Evolutionary conservation across 1,140 invertebrate genomes (phyloP).

Genomic region (Caenorhabditis tropicalis): DNA sequence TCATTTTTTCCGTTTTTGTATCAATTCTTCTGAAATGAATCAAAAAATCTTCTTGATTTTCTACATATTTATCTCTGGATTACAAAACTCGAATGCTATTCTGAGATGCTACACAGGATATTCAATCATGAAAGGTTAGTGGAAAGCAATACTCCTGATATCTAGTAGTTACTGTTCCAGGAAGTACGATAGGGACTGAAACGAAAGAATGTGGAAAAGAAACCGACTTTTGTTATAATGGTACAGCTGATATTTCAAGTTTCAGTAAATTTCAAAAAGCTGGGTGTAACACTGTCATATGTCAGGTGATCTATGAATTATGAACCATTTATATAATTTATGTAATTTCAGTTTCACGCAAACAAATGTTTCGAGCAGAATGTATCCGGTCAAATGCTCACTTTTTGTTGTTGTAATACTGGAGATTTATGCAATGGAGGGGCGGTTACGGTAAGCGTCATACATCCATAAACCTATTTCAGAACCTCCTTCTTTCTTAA

Average conservation of each 20-base stretch:
- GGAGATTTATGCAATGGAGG: constrained; percentile 22
- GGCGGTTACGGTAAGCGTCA: background rate
- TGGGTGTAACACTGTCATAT: constrained; percentile 12
- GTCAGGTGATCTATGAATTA: background rate
- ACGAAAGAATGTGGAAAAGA: constrained; percentile 26
- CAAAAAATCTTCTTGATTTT: background rate
- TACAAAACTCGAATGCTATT: background rate
- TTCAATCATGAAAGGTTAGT: constrained; percentile 27
- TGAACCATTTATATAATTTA: background rate
- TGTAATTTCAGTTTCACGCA: background rate
- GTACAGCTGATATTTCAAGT: constrained; percentile 2
- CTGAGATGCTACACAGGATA: constrained; percentile 27
- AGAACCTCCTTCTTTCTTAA: too few species aligned
- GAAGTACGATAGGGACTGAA: constrained; percentile 18
- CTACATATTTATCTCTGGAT: background rate
- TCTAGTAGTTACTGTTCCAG: background rate
- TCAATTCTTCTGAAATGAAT: background rate
- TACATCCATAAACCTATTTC: too few species aligned
- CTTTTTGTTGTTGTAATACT: constrained; percentile 24
- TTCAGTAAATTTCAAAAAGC: constrained; percentile 38
- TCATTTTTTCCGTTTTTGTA: background rate
- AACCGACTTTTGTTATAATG: constrained; percentile 25
- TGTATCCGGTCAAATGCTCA: background rate
- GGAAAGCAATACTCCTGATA: background rate
- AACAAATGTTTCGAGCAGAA: constrained; percentile 16